Evolutionary conservation across 1,140 invertebrate genomes (phyloP).

Genomic region (Caerostris extrusa): DNA sequence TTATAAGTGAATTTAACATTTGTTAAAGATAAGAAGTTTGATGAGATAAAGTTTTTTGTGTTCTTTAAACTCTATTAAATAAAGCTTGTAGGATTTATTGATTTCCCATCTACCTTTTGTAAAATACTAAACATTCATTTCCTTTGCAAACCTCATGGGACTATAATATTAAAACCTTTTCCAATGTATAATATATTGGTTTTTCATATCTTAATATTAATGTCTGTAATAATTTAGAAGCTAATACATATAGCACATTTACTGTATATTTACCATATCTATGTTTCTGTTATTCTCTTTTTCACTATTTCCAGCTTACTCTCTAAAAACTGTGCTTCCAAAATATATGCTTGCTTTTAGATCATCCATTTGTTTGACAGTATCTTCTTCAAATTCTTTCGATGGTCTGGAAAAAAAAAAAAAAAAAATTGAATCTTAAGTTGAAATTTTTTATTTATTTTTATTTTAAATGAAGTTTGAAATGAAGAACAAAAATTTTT

Average conservation of each 20-base stretch:
- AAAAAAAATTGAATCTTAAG: not conserved
- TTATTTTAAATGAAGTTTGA: not conserved
- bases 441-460: not conserved
- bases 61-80: too few relatives aligned
- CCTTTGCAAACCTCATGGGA: too few relatives aligned
- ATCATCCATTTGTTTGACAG: constrained; percentile 50
- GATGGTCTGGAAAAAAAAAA: constrained; percentile 31
- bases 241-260: constrained; percentile 1
- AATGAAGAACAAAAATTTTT: not conserved
- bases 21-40: too few relatives aligned
- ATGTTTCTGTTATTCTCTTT: constrained; percentile 52
- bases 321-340: constrained; percentile 60
- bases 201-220: not conserved
- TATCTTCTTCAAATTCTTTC: constrained; percentile 54
- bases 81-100: too few relatives aligned
- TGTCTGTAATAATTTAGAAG: not conserved
- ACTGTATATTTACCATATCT: not conserved
- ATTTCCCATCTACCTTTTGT: too few relatives aligned
- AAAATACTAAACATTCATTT: too few relatives aligned
- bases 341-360: constrained; percentile 63
- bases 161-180: too few relatives aligned
- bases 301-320: constrained; percentile 61
- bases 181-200: not conserved
- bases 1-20: too few relatives aligned
- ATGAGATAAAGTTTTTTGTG: too few relatives aligned